Base-by-base conservation (phyloP, 2,113 vertebrate species). In the Grantiella picta region DNA sequence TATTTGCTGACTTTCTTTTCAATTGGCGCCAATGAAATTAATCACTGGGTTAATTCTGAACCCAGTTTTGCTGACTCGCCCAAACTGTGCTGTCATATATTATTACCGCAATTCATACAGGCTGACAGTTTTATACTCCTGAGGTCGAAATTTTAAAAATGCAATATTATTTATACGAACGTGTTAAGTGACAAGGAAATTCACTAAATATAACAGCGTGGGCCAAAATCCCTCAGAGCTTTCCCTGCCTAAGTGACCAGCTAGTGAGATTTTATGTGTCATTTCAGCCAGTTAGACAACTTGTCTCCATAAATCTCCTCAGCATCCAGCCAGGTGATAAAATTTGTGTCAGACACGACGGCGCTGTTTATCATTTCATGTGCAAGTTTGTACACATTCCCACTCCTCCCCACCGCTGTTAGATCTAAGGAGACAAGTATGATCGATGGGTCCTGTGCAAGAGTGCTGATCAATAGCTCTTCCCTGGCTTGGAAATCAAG, bases 11-110 rank as follows among this genome's bases (percentile, higher is more conserved):
- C 71, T 82, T 77, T 45, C 52, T 75, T 47, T 92, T 77, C 78
- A 59, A 5, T 65, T 94, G 60, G 57, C 94, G 82, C 79, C 81
- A 95, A 75, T 92, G 82, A 82, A 89, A 84, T 95, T 84, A 94
- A 96, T 92, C 82, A 95, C 36, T 72, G 36, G 11, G 61, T 97
- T 97, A 96, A 95, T 95, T 91, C 64, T 72, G 92, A 93, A 79
- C 87, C 49, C 65, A 75, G 36, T 87, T 95, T 77, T 95, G 95
- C 96, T 95, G 96, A 94, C 79, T 92, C 0, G 13, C 59, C 59
- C 44, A 63, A 94, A 85, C 69, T 44, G 2, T 90, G 60, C 54
- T 95, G 86, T 69, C 66, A 45, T 85, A 33, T 60, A 65, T 90
- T 90, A 86, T 85, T 92, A 49, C 22, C 86, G 65, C 52, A 50